A percentile compares a stretch with the other conserved stretches of the same genome.
Evolutionary conservation across 2,797 vertebrate genomes (phyloP).

Genomic region (Sebastes steindachneri): DNA sequence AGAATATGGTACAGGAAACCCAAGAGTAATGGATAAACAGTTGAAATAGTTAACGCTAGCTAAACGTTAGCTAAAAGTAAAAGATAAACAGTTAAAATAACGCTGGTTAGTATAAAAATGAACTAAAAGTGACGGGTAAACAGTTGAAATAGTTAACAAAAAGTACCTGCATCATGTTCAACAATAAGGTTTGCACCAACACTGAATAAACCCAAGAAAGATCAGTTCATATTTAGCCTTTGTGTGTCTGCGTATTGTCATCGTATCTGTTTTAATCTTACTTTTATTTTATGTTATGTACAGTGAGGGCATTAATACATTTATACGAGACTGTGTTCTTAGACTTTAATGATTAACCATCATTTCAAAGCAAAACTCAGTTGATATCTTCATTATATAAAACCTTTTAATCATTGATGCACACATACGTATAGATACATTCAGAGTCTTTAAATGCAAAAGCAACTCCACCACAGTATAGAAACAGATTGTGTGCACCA

Average conservation of each 20-base stretch:
- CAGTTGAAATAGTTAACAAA: neutral
- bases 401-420: neutral
- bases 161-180: neutral
- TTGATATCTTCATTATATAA: neutral
- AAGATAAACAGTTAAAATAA: too few relatives aligned
- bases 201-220: neutral
- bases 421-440: neutral
- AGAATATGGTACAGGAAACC: too few relatives aligned
- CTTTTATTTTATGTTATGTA: neutral
- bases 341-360: neutral
- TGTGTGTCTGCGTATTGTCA: neutral
- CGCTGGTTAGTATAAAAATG: too few relatives aligned
- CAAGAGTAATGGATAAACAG: neutral
- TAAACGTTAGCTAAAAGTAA: neutral
- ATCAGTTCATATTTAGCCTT: neutral
- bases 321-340: neutral
- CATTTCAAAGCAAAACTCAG: neutral
- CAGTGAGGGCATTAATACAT: neutral
- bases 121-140: too few relatives aligned
- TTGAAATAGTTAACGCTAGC: neutral
- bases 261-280: neutral
- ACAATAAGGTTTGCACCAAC: neutral
- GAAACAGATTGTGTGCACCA: conserved; percentile 15
- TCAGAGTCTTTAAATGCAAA: neutral
- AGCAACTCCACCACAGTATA: neutral